Evolutionary conservation across 2,888 invertebrate genomes (phyloP).

Genomic region (Hydrotaea cyrtoneurina): DNA sequence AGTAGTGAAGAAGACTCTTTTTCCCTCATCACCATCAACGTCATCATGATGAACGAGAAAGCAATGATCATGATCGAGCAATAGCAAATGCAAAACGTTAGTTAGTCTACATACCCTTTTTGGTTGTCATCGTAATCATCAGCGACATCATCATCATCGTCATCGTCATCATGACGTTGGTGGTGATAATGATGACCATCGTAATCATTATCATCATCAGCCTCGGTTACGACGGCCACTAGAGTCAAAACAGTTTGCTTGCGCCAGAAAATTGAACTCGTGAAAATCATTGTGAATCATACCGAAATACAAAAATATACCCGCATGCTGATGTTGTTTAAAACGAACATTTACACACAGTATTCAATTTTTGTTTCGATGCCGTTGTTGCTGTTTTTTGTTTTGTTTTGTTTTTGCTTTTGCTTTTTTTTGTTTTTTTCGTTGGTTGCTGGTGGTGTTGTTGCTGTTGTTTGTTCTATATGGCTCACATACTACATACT

Average conservation of each 20-base stretch:
- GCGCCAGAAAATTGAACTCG: constrained; percentile 67
- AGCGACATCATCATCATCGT: neutral
- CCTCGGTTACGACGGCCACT: constrained; percentile 62
- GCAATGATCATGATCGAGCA: constrained; percentile 27
- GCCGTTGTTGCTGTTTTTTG: constrained; percentile 21
- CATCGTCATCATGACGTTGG: neutral
- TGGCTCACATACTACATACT: constrained; percentile 17
- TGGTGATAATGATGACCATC: neutral
- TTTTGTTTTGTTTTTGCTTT: too few relatives aligned
- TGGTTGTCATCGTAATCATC: constrained; percentile 8
- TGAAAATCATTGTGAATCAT: constrained; percentile 65
- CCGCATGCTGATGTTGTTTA: constrained; percentile 57
- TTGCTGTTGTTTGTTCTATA: constrained; percentile 6
- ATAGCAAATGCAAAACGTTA: constrained; percentile 22
- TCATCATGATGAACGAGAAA: constrained; percentile 27
- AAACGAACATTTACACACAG: constrained; percentile 55
- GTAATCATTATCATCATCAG: constrained; percentile 21
- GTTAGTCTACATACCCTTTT: constrained; percentile 45
- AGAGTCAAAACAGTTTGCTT: constrained; percentile 67
- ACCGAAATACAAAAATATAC: constrained; percentile 62
- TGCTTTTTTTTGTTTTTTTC: constrained; percentile 11
- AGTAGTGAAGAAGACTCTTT: constrained; percentile 49
- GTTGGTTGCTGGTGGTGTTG: constrained; percentile 42
- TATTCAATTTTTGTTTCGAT: constrained; percentile 32
- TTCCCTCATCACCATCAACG: constrained; percentile 57